Base-by-base conservation (phyloP, 2,797 vertebrate genomes). In the Oreonectes daqikongensis region DNA sequence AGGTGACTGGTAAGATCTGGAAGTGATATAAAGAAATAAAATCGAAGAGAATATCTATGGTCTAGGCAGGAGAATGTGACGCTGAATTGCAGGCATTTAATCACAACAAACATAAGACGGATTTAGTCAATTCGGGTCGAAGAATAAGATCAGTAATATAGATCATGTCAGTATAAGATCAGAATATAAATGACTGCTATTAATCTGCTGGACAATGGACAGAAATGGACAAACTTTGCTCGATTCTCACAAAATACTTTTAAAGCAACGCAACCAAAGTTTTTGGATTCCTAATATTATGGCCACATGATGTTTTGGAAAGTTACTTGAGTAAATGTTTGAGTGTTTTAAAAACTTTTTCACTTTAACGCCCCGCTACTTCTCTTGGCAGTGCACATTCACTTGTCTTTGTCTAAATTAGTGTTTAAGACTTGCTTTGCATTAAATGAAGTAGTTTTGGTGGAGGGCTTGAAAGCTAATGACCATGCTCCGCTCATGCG, bases 391-490 rank as follows among this genome's bases (percentile, higher is more conserved):
- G 17, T 9, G 52, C 60, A 50, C 52, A 40, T 60, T 52, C 18
- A 3, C 65, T 69, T 73, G 44, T 75, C 20, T 77, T 4, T 10
- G 64, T 59, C 28, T 53, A 53, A 61, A 57, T 32, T 22, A 53
- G 35, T 72, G 30, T 69, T 55, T 4, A 67, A 64, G 38, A 50
- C 17, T 40, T 44, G 67, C 40, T 78, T 67, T 72, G 63, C 35
- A 48, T 72, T n/a, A 65, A 38, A 55, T 26, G 60, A 52, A 52
- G 30, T 26, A 30, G 17, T 61, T 35, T 30, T 12, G 0, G 59
- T 26, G 44, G 61, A 76, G 3, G 38, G 38, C 35, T 26, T 67
- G 8, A 20, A 59, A 78, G 40, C 52, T 69, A 52, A 66, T 53
- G 18, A 60, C 42, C 59, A 40, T 57, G 30, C 59, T 17, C 80